A percentile compares a stretch with the other conserved stretches of the same genome.
Evolutionary conservation across 2,797 vertebrate genomes (phyloP).

Genomic region (Melanotaenia nigrans): DNA sequence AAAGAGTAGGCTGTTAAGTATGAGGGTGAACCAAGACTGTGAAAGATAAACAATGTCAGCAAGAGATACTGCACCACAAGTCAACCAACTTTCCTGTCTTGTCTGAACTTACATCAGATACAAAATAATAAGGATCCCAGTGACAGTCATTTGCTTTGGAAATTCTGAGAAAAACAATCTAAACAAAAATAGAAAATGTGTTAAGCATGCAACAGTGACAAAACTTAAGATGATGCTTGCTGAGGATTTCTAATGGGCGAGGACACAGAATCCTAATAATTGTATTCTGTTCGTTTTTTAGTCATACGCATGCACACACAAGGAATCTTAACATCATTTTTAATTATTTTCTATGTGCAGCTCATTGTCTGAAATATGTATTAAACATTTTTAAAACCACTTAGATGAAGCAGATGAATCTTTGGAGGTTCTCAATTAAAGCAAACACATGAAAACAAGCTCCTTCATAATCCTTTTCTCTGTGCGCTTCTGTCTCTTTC

Average conservation of each 20-base stretch:
- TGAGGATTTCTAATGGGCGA: constrained; percentile 10
- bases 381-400: constrained; percentile 53
- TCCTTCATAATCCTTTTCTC: constrained; percentile 64
- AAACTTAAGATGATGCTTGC: constrained; percentile 9
- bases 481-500: constrained; percentile 46
- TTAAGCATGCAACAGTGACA: constrained; percentile 13
- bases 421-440: constrained; percentile 62
- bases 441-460: constrained; percentile 63
- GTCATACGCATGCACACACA: not conserved
- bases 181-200: not conserved
- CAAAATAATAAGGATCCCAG: constrained; percentile 53
- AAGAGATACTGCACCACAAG: constrained; percentile 47
- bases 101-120: constrained; percentile 73
- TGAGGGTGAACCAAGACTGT: constrained; percentile 63
- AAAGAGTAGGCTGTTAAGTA: constrained; percentile 78
- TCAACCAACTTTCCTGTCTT: constrained; percentile 57
- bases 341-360: constrained; percentile 44
- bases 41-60: constrained; percentile 76
- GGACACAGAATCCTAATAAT: constrained; percentile 34
- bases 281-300: constrained; percentile 13
- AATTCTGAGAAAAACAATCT: not conserved
- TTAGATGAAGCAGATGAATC: constrained; percentile 50
- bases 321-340: constrained; percentile 29
- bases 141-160: constrained; percentile 30
- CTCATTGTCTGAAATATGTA: constrained; percentile 46